Evolutionary conservation across 23 tunicate genomes (phyloP), one percentile per base, ranked within the genome.

Genomic region (Oikopleura albicans): DNA sequence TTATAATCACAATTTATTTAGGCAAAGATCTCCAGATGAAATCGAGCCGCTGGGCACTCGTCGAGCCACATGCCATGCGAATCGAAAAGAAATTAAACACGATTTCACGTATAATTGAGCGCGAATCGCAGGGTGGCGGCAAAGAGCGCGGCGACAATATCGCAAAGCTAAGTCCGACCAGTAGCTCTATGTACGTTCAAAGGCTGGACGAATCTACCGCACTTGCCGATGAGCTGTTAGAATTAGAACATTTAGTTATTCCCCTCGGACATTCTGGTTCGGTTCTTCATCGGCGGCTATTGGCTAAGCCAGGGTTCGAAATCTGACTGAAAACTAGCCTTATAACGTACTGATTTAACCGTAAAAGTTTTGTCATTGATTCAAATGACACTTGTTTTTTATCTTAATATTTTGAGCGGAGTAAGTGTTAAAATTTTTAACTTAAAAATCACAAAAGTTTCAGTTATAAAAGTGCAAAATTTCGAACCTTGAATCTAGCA

Each of bases 201-300:
- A 22, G 16, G 37, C 35, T 71, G 33, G 79, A 71, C 35, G 35
- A 71, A 16, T 71, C 79, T 16, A 71, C 28, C 37, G 37, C 28
- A 4, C 28, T 29, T 4, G 35, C 4, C 79, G 79, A 71, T 29
- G 36, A 71, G 31, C 28, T 71, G 4, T 31, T 71, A 29, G 34
- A 71, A 71, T 29, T 71, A 29, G 79, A 71, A 71, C 79, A 71
- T 2, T 22, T 71, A 37, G 35, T 16, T 29, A 71, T 71, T 71
- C 79, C 79, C 79, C 37, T 71, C 36, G 79, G 79, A 22, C 79
- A 71, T 37, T 16, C 35, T 16, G 79, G 79, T 37, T 2, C 79
- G 31, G 79, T 71, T 31, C 33, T 71, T 16, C 79, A 71, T 71
- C 33, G 31, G 37, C 33, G 37, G 27, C 35, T 71, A 16, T 29